Base-by-base conservation (phyloP, 92 coral and sea anemone genomes). In the Pocillopora grandis region DNA sequence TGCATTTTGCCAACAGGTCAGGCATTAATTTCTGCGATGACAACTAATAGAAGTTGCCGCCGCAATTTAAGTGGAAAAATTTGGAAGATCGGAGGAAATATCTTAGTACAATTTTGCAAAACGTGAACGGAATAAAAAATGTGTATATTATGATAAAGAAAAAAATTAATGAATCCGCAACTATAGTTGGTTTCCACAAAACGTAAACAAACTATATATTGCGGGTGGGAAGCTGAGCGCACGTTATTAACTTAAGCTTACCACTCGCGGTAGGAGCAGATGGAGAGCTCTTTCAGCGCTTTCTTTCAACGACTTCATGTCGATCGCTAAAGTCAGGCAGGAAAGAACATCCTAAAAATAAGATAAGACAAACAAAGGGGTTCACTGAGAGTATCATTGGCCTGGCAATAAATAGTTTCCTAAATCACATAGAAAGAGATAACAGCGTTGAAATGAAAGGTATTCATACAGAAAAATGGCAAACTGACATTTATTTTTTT, bases 201-300 rank as follows among this genome's bases (percentile, higher is more conserved):
- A 63, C 82, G 85, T 58, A 81, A 81, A 60, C 58, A 81, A 81
- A 59, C 61, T 36, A 58, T 16, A 12, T 78, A 63, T 64, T 78
- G 82, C 72, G 82, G 72, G 62, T 37, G 27, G 37, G 16, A 63
- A 33, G 68, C 60, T 20, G 35, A n/a, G 62, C 21, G 79, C 48
- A 65, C 9, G 72, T 63, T 63, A 48, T 63, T 61, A 62, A 49
- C 66, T 73, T 79, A 48, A 42, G 78, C 96, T 92, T 84, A 94
- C 98, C 87, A 91, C 92, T 75, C 80, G 86, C 66, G 98, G 98
- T 10, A 94, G 71, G 62, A 94, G 81, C 78, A 89, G 85, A 72
- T 81, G 89, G 62, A 94, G 74, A 42, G 88, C 83, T 65, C 93
- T 94, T 64, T 92, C 98, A n/a, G 93, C 93, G 71, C 88, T 88